phyloP scores from a whole-genome alignment of 2,888 invertebrate genomes.

The Dryococelus australis region DNA sequence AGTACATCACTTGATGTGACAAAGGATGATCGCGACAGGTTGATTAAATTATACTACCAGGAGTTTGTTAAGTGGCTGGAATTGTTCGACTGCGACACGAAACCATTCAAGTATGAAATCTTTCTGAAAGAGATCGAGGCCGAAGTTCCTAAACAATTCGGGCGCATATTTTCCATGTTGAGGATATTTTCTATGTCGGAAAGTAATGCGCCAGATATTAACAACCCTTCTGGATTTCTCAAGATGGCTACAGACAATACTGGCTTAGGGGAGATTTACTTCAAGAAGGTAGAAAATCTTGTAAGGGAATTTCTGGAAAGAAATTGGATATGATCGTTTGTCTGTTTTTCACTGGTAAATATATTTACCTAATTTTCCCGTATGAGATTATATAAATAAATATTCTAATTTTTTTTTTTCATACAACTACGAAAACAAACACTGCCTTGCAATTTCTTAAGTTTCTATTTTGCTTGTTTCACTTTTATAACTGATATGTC shows the following conservation, averaged over 20 bases:
- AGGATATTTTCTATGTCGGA: background rate
- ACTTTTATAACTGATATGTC: too few relatives aligned
- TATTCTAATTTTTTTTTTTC: too few relatives aligned
- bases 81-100: constrained; percentile 55
- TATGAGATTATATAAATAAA: too few relatives aligned
- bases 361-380: too few relatives aligned
- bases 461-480: too few relatives aligned
- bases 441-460: too few relatives aligned
- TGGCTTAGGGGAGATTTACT: background rate
- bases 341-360: too few relatives aligned
- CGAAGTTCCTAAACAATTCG: background rate
- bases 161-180: background rate
- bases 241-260: background rate
- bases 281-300: background rate
- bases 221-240: background rate
- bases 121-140: constrained; percentile 18
- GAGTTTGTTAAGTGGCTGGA: constrained; percentile 59
- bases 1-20: constrained; percentile 61
- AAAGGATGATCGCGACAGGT: constrained; percentile 59
- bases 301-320: background rate
- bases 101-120: constrained; percentile 12
- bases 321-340: background rate
- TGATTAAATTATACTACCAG: constrained; percentile 63
- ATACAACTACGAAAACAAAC: too few relatives aligned
- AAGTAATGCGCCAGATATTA: background rate